These are phyloP conservation scores for Sphaerophoria rueppellii DNA, from an alignment of 2,888 invertebrate genomes.

Conservation along the genomic window DNA sequence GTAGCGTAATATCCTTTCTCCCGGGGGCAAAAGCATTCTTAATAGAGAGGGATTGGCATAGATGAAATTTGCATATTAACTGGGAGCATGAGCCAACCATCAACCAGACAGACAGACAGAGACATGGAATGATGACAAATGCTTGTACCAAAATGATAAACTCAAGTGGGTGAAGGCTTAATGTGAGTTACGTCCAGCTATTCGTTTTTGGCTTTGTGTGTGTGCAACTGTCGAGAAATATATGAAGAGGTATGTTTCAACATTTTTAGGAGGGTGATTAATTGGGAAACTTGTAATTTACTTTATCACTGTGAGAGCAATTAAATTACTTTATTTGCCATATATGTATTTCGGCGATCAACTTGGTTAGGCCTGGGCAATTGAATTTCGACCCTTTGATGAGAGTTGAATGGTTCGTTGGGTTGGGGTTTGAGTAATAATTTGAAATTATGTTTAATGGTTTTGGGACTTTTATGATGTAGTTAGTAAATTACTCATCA, in stretches of 20 bases:
- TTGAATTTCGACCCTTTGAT: slow-evolving; percentile 53
- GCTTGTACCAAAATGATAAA: slow-evolving; percentile 56
- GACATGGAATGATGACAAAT: slow-evolving; percentile 68
- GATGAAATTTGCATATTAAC: slow-evolving; percentile 72
- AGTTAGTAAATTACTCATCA: too few species aligned
- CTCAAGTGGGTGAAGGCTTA: slow-evolving; percentile 50
- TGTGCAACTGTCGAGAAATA: neutral
- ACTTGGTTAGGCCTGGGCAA: slow-evolving; percentile 53
- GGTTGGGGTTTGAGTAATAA: neutral
- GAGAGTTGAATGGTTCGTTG: neutral
- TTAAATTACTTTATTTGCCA: slow-evolving; percentile 68
- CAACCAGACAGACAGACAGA: slow-evolving; percentile 22
- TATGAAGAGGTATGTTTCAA: slow-evolving; percentile 6
- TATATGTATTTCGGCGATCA: slow-evolving; percentile 46
- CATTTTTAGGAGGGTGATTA: slow-evolving; percentile 51
- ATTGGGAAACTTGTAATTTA: slow-evolving; percentile 66
- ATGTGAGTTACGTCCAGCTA: slow-evolving; percentile 13
- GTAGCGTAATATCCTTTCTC: slow-evolving; percentile 46
- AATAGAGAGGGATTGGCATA: slow-evolving; percentile 50
- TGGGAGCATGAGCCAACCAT: slow-evolving; percentile 50
- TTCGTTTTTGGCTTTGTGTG: slow-evolving; percentile 3
- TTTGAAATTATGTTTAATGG: neutral
- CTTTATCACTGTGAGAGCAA: slow-evolving; percentile 64
- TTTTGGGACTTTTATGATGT: too few species aligned
- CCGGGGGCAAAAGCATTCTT: neutral